phyloP scores from a whole-genome alignment of 2,113 vertebrate species.

The Pogonocichla stellata region DNA sequence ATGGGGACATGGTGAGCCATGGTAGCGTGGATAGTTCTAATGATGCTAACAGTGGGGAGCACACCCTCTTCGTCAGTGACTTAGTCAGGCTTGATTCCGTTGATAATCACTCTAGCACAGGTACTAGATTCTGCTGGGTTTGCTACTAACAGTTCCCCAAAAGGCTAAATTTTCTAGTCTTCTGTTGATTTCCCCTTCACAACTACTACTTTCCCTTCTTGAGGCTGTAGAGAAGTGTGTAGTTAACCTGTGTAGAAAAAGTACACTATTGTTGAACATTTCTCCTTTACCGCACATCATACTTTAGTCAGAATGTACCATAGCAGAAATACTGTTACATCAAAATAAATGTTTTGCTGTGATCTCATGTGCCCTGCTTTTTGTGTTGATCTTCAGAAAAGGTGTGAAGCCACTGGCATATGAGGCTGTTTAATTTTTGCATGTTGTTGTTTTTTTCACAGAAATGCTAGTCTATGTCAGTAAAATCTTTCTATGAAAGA shows the following conservation, averaged over 20 bases:
- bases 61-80: slow-evolving; percentile 79
- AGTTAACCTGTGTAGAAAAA: not conserved
- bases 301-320: not conserved
- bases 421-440: not conserved
- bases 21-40: slow-evolving; percentile 87
- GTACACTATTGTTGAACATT: not conserved
- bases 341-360: not conserved
- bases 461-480: not conserved
- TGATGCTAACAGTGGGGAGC: slow-evolving; percentile 85
- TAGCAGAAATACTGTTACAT: not conserved
- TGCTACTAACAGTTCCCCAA: slow-evolving; percentile 43
- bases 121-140: slow-evolving; percentile 75
- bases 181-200: not conserved
- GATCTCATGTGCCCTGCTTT: not conserved
- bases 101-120: slow-evolving; percentile 85
- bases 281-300: not conserved
- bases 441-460: not conserved
- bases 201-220: not conserved
- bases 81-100: slow-evolving; percentile 78
- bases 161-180: slow-evolving; percentile 33
- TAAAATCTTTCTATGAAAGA: not conserved
- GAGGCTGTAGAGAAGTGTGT: not conserved
- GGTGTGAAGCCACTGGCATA: not conserved
- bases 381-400: not conserved
- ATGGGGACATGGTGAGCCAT: slow-evolving; percentile 87